Base-by-base conservation (phyloP, 2,797 vertebrate genomes). In the Pseudochirops corinnae region DNA sequence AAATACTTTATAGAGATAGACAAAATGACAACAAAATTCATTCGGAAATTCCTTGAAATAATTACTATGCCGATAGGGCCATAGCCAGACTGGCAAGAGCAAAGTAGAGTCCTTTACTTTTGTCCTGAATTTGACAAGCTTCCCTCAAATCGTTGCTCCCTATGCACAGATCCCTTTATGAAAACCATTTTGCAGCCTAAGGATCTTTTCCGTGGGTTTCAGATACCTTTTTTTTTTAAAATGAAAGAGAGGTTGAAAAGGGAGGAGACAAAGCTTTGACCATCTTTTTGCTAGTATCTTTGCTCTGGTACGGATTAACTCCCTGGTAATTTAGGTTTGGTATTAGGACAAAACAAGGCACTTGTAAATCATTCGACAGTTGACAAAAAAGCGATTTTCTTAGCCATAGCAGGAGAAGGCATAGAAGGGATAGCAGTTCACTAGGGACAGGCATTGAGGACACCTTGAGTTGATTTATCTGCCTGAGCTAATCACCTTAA, bases 181-280 rank as follows among this genome's bases (percentile, higher is more conserved):
- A 90, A 57, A 94, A 92, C 11, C 55, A 90, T 94, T 67, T 91
- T 56, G 31, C 90, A 31, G 92, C 55, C 46, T 74, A 56, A 29
- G 12, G 58, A 67, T 0, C 24, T 46, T 96, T 93, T 56, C 13
- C 50, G 53, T 91, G 46, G 9, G 26, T 95, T 96, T 93, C 55
- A 94, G 46, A 55, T 92, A 91, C 56, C 82, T 94, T 55, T 93
- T 94, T 94, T 67, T n/a, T 16, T 55, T 53, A 0, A 55, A 33
- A 33, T 26, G 50, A 55, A 91, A 82, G 58, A 56, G n/a, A 74
- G 67, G n/a, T 62, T 21, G 31, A 46, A 60, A 92, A 82, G 67
- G 67, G 18, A 74, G n/a, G n/a, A 21, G n/a, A 39, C n/a, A 39
- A 18, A 39, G 1, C 18, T 74, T 74, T 74, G n/a, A 14, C 12